Conservation (phyloP, 2,888 invertebrate genomes). For the Galerucella pusilla region DNA sequence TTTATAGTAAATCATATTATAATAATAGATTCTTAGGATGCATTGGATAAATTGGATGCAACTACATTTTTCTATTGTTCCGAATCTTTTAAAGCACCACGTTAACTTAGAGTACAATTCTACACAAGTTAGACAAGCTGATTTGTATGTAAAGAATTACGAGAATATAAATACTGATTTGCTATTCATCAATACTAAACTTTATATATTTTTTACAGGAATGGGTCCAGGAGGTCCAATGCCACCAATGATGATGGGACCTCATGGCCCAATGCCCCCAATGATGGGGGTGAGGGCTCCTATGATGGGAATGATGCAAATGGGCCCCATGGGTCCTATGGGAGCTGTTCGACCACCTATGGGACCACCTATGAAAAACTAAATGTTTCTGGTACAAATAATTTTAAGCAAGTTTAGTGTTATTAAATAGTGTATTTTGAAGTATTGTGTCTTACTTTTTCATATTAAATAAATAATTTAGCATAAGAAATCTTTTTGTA, state of each 20-base stretch:
- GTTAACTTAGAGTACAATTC: no score
- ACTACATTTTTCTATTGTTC: neutral
- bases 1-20: neutral
- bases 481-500: no score
- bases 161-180: neutral
- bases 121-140: no score
- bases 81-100: no score
- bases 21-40: neutral
- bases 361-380: conserved; percentile 71
- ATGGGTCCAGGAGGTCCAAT: conserved; percentile 66
- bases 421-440: neutral
- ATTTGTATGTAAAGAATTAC: no score
- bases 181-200: neutral
- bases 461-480: no score
- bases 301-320: conserved; percentile 81
- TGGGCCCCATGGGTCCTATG: conserved; percentile 78
- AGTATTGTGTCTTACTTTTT: neutral
- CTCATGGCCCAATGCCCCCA: conserved; percentile 78
- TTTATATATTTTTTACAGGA: conserved; percentile 51
- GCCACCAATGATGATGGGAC: conserved; percentile 75
- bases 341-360: conserved; percentile 79
- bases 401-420: neutral
- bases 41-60: neutral
- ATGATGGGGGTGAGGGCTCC: conserved; percentile 87
- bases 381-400: neutral